Conservation (phyloP, 2,888 invertebrate genomes). For the Aspidiotus destructor region DNA sequence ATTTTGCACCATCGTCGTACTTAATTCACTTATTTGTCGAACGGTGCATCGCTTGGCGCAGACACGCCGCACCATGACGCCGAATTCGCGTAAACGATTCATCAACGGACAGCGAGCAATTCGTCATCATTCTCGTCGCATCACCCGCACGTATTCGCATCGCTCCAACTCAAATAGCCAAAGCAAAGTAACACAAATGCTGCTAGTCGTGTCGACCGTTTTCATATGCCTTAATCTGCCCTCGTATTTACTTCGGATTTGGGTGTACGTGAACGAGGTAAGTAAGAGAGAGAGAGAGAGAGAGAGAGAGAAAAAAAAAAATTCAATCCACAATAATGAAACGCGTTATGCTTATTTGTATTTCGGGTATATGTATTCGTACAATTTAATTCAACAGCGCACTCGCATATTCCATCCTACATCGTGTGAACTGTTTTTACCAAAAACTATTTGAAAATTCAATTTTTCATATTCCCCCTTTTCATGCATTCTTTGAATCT, state of each 20-base stretch:
- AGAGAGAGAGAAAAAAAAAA: too few species aligned
- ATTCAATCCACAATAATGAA: too few species aligned
- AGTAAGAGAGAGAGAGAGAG: too few species aligned
- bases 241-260: conserved; percentile 59
- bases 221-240: conserved; percentile 70
- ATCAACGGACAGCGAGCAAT: background rate
- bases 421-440: too few species aligned
- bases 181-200: conserved; percentile 67
- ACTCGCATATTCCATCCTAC: too few species aligned
- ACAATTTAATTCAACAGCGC: too few species aligned
- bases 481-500: too few species aligned
- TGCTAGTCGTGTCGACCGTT: conserved; percentile 68
- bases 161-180: conserved; percentile 44
- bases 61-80: conserved; percentile 39
- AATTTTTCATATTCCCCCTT: too few species aligned
- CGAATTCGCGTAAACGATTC: conserved; percentile 29
- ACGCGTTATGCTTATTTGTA: too few species aligned
- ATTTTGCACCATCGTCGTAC: conserved; percentile 55
- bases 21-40: conserved; percentile 61
- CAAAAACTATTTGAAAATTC: too few species aligned
- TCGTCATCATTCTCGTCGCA: conserved; percentile 8
- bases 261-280: conserved; percentile 52
- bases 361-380: too few species aligned
- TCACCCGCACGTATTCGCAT: conserved; percentile 15
- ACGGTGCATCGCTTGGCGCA: conserved; percentile 54